Percentiles rank a stretch among this genome's conserved stretches.
phyloP scores from a whole-genome alignment of 1,140 invertebrate genomes.

The Cydia splendana region DNA sequence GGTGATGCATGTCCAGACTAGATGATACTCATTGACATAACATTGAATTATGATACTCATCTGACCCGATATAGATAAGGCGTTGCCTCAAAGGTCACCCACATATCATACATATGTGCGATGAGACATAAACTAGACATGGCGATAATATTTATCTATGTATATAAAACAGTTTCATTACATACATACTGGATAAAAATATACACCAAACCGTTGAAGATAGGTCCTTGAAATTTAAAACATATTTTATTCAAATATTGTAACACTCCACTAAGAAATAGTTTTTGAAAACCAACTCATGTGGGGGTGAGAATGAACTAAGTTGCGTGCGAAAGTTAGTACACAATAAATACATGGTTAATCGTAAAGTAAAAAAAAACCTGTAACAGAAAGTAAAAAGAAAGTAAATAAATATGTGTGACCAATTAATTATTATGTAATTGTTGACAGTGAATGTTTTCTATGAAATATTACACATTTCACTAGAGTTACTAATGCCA shows the following conservation, averaged over 20 bases:
- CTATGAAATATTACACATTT: neutral
- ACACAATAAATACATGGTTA: neutral
- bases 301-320: too few species aligned
- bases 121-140: neutral
- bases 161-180: too few species aligned
- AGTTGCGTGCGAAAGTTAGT: neutral
- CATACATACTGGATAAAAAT: too few species aligned
- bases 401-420: neutral
- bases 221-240: too few species aligned
- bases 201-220: too few species aligned
- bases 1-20: neutral
- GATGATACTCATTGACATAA: conserved; percentile 1
- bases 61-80: neutral
- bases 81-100: conserved; percentile 1
- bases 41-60: conserved; percentile 1
- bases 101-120: neutral
- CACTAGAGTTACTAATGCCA: neutral
- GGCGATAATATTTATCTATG: too few species aligned
- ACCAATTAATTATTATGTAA: neutral
- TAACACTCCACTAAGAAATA: too few species aligned
- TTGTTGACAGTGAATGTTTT: neutral
- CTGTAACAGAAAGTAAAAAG: neutral
- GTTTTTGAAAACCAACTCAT: too few species aligned
- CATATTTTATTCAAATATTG: too few species aligned
- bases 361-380: neutral